Base-by-base conservation (phyloP, 37 sponge, comb jelly and placozoan genomes). In the Oopsacas minuta region DNA sequence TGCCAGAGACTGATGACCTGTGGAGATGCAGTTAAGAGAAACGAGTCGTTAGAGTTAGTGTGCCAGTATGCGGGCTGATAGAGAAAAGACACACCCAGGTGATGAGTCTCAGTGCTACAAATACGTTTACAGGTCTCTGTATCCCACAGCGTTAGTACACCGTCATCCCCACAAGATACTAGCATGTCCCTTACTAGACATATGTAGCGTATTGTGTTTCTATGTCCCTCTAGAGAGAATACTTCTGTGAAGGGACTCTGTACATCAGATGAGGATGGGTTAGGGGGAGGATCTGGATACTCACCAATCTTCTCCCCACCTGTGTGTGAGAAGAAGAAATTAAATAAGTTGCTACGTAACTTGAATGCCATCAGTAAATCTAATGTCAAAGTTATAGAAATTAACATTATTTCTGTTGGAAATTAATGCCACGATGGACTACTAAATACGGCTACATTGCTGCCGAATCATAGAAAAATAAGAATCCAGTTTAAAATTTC, bases 31-130 rank as follows among this genome's bases (percentile, higher is more conserved):
- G 75, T 61, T 5, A 61, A 34, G 20, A 61, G 5, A n/a, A 61
- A 12, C 28, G 75, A 61, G 75, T 61, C 75, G 75, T 5, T 20
- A 34, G 30, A n/a, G 22, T 34, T 10, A 5, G 75, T 61, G 75
- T 61, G 75, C 75, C 75, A 61, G 30, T 61, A 61, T 25, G 75
- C 75, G 75, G 75, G 75, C 75, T 61, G 75, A 34, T 61, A 12
- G 17, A 61, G 75, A n/a, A 25, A 61, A 34, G 75, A 61, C 22
- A 61, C 75, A 3, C 75, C 75, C 28, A 61, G 75, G 22, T 61
- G 75, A 34, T 61, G 75, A 3, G 75, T 61, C 22, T 61, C 75
- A 20, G 75, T 61, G 75, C 75, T 61, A 34, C 75, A 61, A 34
- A 61, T n/a, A 3, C 75, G 75, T 34, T 10, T n/a, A 12, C 75